phyloP scores from a whole-genome alignment of 2,797 vertebrate species.

The Echeneis naucrates region DNA sequence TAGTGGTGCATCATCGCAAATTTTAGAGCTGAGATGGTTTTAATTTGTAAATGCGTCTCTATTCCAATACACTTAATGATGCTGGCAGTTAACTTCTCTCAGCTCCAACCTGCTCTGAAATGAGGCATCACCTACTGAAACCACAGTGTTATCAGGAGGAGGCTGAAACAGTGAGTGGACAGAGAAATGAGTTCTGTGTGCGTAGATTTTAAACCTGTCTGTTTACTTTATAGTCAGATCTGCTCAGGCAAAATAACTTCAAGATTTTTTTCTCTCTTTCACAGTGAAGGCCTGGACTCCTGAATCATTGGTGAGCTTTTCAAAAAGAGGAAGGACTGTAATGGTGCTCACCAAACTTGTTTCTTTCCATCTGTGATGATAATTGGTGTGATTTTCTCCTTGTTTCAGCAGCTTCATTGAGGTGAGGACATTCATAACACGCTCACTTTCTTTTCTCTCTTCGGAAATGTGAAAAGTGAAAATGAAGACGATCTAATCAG shows the following conservation, averaged over 20 bases:
- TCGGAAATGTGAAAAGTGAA: constrained; percentile 5
- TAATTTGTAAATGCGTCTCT: constrained; percentile 29
- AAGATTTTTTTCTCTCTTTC: constrained; percentile 21
- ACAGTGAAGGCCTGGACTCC: not conserved
- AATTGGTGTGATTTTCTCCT: constrained; percentile 11
- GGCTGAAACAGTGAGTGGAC: constrained; percentile 38
- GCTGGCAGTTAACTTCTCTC: constrained; percentile 43
- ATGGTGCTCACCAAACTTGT: not conserved
- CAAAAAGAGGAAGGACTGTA: not conserved
- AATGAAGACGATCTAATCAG: constrained; percentile 24
- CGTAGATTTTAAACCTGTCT: constrained; percentile 31
- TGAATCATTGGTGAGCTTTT: constrained; percentile 16
- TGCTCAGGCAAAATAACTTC: constrained; percentile 29
- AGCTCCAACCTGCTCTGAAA: constrained; percentile 30
- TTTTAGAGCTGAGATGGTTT: constrained; percentile 7
- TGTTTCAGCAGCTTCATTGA: constrained; percentile 11
- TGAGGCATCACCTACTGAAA: constrained; percentile 30
- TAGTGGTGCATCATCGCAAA: not conserved
- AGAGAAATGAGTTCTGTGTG: constrained; percentile 36
- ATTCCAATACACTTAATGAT: constrained; percentile 10
- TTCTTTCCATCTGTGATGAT: constrained; percentile 6
- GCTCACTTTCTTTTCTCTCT: constrained; percentile 11
- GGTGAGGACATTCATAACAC: constrained; percentile 18
- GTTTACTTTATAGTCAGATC: constrained; percentile 28
- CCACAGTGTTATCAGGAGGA: constrained; percentile 23